Conservation (phyloP, 2,113 vertebrate genomes). For the Sardina pilchardus region DNA sequence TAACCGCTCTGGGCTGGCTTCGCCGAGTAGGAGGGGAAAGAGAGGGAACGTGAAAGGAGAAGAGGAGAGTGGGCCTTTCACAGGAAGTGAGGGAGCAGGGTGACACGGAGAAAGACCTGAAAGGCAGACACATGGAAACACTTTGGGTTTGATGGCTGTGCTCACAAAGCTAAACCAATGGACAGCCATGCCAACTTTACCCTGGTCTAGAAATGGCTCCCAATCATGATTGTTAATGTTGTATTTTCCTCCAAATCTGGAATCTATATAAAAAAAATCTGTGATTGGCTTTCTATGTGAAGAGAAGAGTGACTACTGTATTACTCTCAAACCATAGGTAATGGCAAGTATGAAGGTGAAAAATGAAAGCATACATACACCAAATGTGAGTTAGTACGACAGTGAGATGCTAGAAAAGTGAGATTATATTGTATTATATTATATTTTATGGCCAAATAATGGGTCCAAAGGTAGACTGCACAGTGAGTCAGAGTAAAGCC, state of each 20-base stretch:
- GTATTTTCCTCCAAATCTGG: neutral
- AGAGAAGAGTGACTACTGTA: neutral
- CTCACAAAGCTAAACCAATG: neutral
- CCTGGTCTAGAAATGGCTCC: neutral
- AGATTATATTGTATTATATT: neutral
- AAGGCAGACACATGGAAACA: neutral
- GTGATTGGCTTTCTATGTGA: neutral
- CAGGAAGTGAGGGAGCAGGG: slow-evolving; percentile 16
- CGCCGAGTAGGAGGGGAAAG: neutral
- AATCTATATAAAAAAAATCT: neutral
- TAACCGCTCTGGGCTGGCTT: slow-evolving; percentile 36
- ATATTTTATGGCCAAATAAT: neutral
- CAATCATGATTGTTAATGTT: neutral
- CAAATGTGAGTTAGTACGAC: neutral
- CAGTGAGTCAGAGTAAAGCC: neutral
- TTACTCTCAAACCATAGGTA: neutral
- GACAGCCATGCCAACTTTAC: neutral
- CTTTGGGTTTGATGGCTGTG: neutral
- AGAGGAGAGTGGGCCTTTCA: neutral
- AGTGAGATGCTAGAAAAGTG: neutral
- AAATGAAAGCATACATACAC: neutral
- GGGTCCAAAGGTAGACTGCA: neutral
- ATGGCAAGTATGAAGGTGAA: neutral
- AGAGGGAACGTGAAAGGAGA: slow-evolving; percentile 21
- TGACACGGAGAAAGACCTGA: neutral